Conservation (phyloP, 2,113 vertebrate genomes). For the Myrmophylax atrothorax region DNA sequence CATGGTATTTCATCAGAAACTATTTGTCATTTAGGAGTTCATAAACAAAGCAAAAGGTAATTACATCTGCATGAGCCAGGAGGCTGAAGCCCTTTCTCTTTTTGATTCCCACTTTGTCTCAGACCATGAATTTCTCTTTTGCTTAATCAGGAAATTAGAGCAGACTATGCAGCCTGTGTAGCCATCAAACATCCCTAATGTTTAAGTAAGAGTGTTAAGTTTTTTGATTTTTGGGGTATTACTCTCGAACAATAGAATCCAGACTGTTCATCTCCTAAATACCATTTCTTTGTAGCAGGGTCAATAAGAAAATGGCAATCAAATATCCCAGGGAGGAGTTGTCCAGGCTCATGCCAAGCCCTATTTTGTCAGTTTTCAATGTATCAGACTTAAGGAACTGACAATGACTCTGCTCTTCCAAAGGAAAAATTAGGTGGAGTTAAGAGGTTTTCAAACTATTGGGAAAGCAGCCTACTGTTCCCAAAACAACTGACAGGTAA, state of each 20-base stretch:
- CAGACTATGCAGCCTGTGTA: neutral
- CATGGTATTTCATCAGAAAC: neutral
- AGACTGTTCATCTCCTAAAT: neutral
- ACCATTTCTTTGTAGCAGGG: neutral
- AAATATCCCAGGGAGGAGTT: neutral
- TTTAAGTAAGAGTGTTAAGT: neutral
- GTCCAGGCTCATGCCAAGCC: neutral
- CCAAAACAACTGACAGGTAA: neutral
- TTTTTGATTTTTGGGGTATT: neutral
- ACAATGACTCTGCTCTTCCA: neutral
- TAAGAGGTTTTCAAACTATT: neutral
- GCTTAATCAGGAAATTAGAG: neutral
- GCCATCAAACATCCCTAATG: neutral
- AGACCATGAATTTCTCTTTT: neutral
- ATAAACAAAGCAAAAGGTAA: neutral
- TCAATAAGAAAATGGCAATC: neutral
- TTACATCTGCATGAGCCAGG: neutral
- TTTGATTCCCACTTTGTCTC: neutral
- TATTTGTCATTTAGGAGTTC: neutral
- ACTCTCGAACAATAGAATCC: neutral
- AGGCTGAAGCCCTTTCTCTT: neutral
- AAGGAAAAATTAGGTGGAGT: neutral
- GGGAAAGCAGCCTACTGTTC: neutral
- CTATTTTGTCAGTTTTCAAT: neutral
- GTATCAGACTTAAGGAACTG: fast-evolving